Evolutionary conservation across 2,797 vertebrate species (phyloP), one percentile per base, ranked within the genome.

Genomic region (Acrocephalus scirpaceus): DNA sequence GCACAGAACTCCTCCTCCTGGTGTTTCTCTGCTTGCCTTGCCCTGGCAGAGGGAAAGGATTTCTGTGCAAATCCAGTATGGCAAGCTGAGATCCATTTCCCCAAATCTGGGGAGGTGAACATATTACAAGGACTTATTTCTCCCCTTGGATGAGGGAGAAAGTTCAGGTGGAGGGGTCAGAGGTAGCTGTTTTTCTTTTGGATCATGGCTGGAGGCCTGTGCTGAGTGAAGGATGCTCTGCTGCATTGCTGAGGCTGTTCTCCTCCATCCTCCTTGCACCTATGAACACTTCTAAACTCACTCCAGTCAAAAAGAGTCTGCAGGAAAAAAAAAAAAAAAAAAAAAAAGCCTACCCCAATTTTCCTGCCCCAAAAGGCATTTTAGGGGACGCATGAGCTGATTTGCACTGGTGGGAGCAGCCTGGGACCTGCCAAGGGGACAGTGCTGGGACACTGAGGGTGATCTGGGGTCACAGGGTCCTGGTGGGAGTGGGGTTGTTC

Each of bases 351-450:
- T 12, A n/a, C 23, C 23, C 4, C 4, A 16, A 8, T 1, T 72
- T n/a, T 18, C 13, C 70, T 44, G 3, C 22, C 38, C 29, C 42
- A 17, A 88, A 71, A n/a, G 8, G 13, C 3, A 4, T 57, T 81
- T 53, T 45, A 15, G 10, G 26, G 6, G 1, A 7, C 58, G 17
- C 2, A 13, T 23, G 27, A 34, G 32, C 22, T 26, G 27, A 58
- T 56, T 17, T 73, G 3, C 40, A 9, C 0, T 0, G 3, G 8
- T 34, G 47, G 32, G 7, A 92, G 13, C 21, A 70, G 26, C 4
- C 44, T 64, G 45, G 22, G 32, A 58, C 23, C 5, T 3, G 20
- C 23, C 0, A 42, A 48, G 18, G 10, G 32, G 47, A 32, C 0
- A 4, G 18, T 57, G 25, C 30, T 38, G 40, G 23, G 54, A 69